Percentiles rank a stretch among this genome's conserved stretches.
These are phyloP conservation scores for Pipistrellus pipistrellus DNA, from an alignment of 2,797 vertebrate genomes.

Conservation along the genomic window DNA sequence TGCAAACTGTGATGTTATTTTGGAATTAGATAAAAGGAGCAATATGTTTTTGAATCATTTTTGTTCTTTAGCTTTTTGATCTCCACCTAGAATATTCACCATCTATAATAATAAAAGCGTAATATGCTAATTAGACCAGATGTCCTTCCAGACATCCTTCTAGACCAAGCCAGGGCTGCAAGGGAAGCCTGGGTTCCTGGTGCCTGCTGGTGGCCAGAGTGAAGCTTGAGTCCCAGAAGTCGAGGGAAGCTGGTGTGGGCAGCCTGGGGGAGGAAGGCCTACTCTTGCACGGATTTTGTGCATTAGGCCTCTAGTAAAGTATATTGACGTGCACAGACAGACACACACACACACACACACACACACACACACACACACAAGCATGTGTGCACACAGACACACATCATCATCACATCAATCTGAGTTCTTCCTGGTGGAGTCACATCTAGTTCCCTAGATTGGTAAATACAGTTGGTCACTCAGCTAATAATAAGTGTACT, in stretches of 20 bases:
- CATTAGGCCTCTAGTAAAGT: not conserved
- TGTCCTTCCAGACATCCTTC: too few relatives aligned
- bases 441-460: not conserved
- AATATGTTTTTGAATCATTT: slow-evolving; percentile 22
- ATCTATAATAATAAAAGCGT: too few relatives aligned
- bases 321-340: not conserved
- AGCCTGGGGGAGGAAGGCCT: too few relatives aligned
- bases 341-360: not conserved
- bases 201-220: too few relatives aligned
- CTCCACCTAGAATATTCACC: not conserved
- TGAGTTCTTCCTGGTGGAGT: not conserved
- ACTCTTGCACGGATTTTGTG: too few relatives aligned
- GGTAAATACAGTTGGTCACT: not conserved
- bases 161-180: too few relatives aligned
- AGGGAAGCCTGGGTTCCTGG: too few relatives aligned
- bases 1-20: slow-evolving; percentile 43
- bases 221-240: too few relatives aligned
- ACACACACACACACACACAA: not conserved
- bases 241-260: too few relatives aligned
- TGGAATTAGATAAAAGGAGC: slow-evolving; percentile 60
- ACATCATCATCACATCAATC: not conserved
- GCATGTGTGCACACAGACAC: not conserved
- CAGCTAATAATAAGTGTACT: not conserved
- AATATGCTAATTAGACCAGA: too few relatives aligned
- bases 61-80: slow-evolving; percentile 34